Percentiles rank a stretch among this genome's conserved stretches.
These are phyloP conservation scores for Harpalus rubripes DNA, from an alignment of 2,888 invertebrate species.

Conservation along the genomic window DNA sequence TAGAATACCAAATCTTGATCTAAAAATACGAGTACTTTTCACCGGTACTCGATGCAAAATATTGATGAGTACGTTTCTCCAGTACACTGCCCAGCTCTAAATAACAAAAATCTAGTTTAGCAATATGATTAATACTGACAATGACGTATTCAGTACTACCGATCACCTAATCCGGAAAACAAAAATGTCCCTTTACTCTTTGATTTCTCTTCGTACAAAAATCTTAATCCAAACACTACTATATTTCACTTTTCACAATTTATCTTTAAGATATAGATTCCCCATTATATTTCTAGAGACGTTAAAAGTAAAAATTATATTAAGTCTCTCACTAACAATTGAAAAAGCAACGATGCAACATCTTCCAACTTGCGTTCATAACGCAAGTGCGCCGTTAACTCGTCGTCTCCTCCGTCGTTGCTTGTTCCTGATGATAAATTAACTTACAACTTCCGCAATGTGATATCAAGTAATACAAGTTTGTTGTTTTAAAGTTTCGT, in stretches of 20 bases:
- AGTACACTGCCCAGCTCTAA: no score
- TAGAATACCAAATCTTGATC: no score
- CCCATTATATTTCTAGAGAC: background rate
- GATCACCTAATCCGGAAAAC: no score
- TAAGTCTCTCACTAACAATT: background rate
- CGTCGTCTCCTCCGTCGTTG: conserved; percentile 42
- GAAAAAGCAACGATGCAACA: background rate
- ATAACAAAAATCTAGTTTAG: no score
- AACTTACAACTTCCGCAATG: conserved; percentile 61
- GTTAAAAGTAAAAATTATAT: conserved; percentile 7
- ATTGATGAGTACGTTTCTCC: no score
- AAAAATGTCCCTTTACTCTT: no score
- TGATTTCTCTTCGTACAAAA: no score
- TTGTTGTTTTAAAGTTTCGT: conserved; percentile 66
- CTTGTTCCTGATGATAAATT: conserved; percentile 64
- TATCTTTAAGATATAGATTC: background rate
- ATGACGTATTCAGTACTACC: no score
- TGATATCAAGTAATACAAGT: conserved; percentile 65
- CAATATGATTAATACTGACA: no score
- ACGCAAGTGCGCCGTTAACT: conserved; percentile 39
- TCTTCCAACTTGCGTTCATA: background rate
- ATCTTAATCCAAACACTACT: no score
- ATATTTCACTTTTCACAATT: background rate
- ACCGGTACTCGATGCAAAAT: no score
- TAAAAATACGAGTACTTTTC: no score